Conservation (phyloP, 2,888 invertebrate species). For the Neria commutata region DNA sequence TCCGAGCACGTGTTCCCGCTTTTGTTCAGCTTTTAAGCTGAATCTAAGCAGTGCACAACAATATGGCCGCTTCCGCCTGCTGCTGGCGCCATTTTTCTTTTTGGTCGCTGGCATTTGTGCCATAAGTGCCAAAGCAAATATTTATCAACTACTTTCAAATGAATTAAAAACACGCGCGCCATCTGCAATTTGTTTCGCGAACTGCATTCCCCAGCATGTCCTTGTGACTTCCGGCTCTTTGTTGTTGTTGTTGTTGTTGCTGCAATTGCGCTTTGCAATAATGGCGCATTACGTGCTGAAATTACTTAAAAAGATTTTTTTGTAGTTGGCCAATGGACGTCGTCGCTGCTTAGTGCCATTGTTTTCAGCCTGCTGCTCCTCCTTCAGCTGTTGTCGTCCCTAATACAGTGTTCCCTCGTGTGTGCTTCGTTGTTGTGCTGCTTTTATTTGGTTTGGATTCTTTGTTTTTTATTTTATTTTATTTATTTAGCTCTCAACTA, state of each 20-base stretch:
- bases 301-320: constrained; percentile 57
- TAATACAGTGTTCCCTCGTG: background rate
- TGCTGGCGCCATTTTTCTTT: background rate
- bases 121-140: constrained; percentile 13
- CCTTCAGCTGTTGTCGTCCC: background rate
- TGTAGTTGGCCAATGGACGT: constrained; percentile 47
- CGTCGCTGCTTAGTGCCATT: background rate
- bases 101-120: background rate
- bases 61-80: background rate
- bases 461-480: background rate
- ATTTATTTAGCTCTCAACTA: constrained; percentile 22
- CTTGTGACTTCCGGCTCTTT: background rate
- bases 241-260: background rate
- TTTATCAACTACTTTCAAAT: constrained; percentile 32
- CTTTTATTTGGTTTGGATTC: background rate
- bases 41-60: too few species aligned
- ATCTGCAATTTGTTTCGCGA: constrained; percentile 45
- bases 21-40: too few species aligned
- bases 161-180: constrained; percentile 48
- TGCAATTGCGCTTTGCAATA: constrained; percentile 31
- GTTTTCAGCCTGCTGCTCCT: background rate
- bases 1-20: too few species aligned
- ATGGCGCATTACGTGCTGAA: constrained; percentile 56
- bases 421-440: background rate
- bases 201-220: constrained; percentile 1